phyloP scores from a whole-genome alignment of 2,888 invertebrate genomes.

The Protophormia terraenovae region DNA sequence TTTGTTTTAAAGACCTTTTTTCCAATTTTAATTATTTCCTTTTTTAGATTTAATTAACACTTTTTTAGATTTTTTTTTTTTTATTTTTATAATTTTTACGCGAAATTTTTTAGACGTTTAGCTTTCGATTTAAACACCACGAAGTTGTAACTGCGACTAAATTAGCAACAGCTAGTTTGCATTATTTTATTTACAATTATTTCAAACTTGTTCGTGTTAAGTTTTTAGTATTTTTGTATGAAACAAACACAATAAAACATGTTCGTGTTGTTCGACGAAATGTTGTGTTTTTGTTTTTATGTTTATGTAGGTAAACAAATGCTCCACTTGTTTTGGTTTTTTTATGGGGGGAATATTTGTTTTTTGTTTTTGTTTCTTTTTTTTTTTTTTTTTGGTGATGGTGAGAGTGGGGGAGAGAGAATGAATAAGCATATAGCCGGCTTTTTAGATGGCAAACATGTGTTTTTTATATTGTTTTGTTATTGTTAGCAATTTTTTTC shows the following conservation, averaged over 20 bases:
- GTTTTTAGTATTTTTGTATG: slow-evolving; percentile 40
- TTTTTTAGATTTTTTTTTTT: slow-evolving; percentile 27
- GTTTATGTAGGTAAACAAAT: slow-evolving; percentile 30
- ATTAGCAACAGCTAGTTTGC: slow-evolving; percentile 69
- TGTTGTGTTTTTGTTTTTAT: slow-evolving; percentile 30
- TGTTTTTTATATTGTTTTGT: slow-evolving; percentile 26
- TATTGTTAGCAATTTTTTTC: not conserved
- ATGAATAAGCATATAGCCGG: slow-evolving; percentile 27
- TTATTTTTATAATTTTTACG: slow-evolving; percentile 19
- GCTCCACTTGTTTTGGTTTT: slow-evolving; percentile 31
- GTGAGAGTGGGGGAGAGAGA: not conserved
- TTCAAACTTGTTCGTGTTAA: slow-evolving; percentile 46
- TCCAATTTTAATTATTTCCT: not conserved
- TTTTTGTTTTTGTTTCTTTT: not conserved
- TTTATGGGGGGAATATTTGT: not conserved
- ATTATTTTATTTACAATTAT: slow-evolving; percentile 69
- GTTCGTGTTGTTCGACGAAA: slow-evolving; percentile 35
- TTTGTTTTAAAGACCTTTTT: not conserved
- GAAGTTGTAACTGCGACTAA: slow-evolving; percentile 71
- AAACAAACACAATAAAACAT: slow-evolving; percentile 65
- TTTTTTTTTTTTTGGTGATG: not conserved
- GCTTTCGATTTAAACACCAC: slow-evolving; percentile 62
- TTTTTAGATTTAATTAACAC: slow-evolving; percentile 11
- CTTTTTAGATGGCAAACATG: slow-evolving; percentile 38
- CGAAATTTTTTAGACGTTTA: not conserved